Percentiles rank a stretch among this genome's conserved stretches.
phyloP scores from a whole-genome alignment of 2,113 vertebrate species.

The Taurulus bubalis region DNA sequence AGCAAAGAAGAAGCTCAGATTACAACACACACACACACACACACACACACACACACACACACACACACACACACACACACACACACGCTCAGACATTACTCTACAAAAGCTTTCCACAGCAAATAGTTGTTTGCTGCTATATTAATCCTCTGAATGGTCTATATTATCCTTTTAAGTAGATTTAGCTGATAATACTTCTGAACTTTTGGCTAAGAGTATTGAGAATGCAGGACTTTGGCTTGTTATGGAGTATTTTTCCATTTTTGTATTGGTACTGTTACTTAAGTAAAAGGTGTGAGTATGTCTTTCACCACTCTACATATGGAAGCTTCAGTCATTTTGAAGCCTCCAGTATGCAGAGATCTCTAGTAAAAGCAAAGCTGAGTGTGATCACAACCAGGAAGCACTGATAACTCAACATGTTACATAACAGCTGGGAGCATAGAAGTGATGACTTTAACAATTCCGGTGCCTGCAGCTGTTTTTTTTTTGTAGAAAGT shows the following conservation, averaged over 20 bases:
- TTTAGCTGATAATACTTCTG: not conserved
- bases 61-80: no score
- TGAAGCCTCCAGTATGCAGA: not conserved
- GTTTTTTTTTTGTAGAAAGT: conserved; percentile 19
- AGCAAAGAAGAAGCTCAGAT: no score
- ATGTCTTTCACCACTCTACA: not conserved
- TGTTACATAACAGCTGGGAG: conserved; percentile 26
- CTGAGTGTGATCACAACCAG: conserved; percentile 7
- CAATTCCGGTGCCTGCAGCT: conserved; percentile 34
- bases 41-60: no score
- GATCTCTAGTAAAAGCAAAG: not conserved
- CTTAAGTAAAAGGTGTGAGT: not conserved
- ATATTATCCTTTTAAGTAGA: no score
- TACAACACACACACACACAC: no score
- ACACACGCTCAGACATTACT: no score
- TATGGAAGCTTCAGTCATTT: not conserved
- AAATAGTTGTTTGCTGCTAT: no score
- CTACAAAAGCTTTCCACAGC: no score
- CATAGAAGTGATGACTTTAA: conserved; percentile 41
- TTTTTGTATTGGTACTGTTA: not conserved
- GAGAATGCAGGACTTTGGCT: not conserved
- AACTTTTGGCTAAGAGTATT: not conserved
- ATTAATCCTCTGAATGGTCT: no score
- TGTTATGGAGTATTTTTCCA: not conserved
- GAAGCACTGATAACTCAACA: conserved; percentile 21